Conservation (phyloP, 37 sponge, comb jelly and placozoan species). For the Halichondria panicea region DNA sequence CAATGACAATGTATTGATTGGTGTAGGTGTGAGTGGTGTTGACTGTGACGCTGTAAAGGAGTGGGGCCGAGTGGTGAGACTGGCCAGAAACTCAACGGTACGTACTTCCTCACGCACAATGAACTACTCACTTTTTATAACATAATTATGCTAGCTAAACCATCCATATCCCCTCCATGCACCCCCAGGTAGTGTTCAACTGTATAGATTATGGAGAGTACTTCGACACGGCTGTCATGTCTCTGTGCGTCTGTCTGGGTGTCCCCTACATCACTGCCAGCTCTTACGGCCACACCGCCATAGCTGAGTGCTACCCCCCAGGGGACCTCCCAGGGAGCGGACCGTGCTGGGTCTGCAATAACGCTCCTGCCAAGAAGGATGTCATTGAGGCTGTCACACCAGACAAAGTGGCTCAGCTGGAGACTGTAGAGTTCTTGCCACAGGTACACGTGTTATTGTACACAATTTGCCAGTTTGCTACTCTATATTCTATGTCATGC, state of each 20-base stretch:
- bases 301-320: conserved; percentile 55
- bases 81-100: conserved; percentile 42
- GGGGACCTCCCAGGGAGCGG: conserved; percentile 17
- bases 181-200: too few species aligned
- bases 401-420: conserved; percentile 4
- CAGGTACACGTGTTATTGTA: conserved; percentile 18
- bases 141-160: too few species aligned
- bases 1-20: too few species aligned
- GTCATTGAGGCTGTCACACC: conserved; percentile 42
- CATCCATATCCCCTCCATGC: too few species aligned
- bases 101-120: too few species aligned
- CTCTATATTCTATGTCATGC: neutral
- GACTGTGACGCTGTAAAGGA: conserved; percentile 40
- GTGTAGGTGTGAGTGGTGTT: conserved; percentile 3
- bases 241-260: conserved; percentile 44
- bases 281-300: conserved; percentile 70
- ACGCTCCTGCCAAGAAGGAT: conserved; percentile 29
- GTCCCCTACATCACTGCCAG: conserved; percentile 56
- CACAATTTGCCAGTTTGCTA: neutral
- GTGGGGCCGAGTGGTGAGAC: conserved; percentile 42
- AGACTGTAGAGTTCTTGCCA: conserved; percentile 37
- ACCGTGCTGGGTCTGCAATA: conserved; percentile 76
- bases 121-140: too few species aligned
- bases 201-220: conserved; percentile 71
- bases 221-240: conserved; percentile 64